Evolutionary conservation across 2,888 invertebrate species (phyloP).

Genomic region (Lathronympha strigana): DNA sequence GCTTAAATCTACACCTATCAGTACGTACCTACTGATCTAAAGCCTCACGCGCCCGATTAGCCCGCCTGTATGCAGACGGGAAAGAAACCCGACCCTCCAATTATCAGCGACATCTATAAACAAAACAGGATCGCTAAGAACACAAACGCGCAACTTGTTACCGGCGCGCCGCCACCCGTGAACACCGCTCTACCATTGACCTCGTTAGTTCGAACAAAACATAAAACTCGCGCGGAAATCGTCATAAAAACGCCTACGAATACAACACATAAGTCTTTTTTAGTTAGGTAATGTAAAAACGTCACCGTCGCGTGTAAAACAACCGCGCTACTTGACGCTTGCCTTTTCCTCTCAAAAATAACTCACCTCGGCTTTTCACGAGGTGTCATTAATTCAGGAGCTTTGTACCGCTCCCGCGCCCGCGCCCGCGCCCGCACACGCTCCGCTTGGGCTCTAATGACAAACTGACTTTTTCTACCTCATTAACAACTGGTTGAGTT

Average conservation of each 20-base stretch:
- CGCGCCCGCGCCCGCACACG: slow-evolving; percentile 52
- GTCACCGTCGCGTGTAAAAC: slow-evolving; percentile 70
- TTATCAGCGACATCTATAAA: slow-evolving; percentile 35
- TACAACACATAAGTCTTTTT: slow-evolving; percentile 30
- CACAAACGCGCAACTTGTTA: slow-evolving; percentile 61
- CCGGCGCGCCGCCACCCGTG: slow-evolving; percentile 58
- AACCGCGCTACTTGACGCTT: slow-evolving; percentile 76
- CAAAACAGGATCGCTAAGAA: slow-evolving; percentile 41
- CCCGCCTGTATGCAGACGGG: not conserved
- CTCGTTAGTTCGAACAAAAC: slow-evolving; percentile 82
- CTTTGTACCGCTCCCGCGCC: slow-evolving; percentile 61
- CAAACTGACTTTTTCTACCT: slow-evolving; percentile 71
- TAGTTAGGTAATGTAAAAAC: slow-evolving; percentile 46
- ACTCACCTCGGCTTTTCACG: slow-evolving; percentile 81
- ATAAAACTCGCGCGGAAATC: slow-evolving; percentile 68
- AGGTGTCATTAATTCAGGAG: slow-evolving; percentile 79
- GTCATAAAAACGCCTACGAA: slow-evolving; percentile 48
- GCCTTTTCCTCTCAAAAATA: slow-evolving; percentile 83
- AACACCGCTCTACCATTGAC: slow-evolving; percentile 74
- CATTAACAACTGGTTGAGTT: slow-evolving; percentile 66
- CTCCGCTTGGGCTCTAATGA: slow-evolving; percentile 66
- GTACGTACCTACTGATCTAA: too few species aligned
- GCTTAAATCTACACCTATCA: too few species aligned
- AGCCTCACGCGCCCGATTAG: slow-evolving; percentile 16
- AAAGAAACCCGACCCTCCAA: slow-evolving; percentile 10